A percentile compares a stretch with the other conserved stretches of the same genome.
Conservation (phyloP, 2,888 invertebrate genomes). For the Thera britannica region DNA sequence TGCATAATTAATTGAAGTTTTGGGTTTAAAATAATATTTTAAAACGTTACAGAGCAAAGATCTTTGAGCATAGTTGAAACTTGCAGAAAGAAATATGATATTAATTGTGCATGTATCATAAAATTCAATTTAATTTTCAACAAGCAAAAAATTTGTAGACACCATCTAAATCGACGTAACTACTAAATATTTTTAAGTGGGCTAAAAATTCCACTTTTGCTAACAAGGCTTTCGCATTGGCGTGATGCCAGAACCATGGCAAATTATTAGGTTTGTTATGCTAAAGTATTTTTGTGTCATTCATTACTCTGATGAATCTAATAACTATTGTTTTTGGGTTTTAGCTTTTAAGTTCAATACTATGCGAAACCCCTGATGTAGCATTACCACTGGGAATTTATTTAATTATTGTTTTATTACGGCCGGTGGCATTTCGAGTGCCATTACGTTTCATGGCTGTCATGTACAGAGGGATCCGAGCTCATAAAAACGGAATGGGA, state of each 20-base stretch:
- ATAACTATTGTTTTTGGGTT: too few relatives aligned
- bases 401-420: constrained; percentile 53
- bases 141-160: too few relatives aligned
- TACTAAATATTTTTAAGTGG: neutral
- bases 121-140: too few relatives aligned
- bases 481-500: constrained; percentile 41
- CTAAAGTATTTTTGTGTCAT: neutral
- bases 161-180: too few relatives aligned
- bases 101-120: too few relatives aligned
- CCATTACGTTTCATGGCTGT: constrained; percentile 51
- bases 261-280: constrained; percentile 34
- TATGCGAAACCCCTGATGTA: constrained; percentile 5
- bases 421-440: constrained; percentile 47
- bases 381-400: constrained; percentile 45
- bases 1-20: neutral
- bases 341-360: constrained; percentile 24
- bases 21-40: neutral
- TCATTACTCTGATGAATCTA: too few relatives aligned
- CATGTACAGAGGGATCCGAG: constrained; percentile 48
- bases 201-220: constrained; percentile 2
- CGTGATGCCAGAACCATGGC: constrained; percentile 43
- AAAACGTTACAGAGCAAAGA: neutral
- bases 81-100: too few relatives aligned
- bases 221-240: constrained; percentile 34
- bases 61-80: too few relatives aligned